Base-by-base conservation (phyloP, 2,113 vertebrate genomes). In the Piliocolobus tephrosceles region DNA sequence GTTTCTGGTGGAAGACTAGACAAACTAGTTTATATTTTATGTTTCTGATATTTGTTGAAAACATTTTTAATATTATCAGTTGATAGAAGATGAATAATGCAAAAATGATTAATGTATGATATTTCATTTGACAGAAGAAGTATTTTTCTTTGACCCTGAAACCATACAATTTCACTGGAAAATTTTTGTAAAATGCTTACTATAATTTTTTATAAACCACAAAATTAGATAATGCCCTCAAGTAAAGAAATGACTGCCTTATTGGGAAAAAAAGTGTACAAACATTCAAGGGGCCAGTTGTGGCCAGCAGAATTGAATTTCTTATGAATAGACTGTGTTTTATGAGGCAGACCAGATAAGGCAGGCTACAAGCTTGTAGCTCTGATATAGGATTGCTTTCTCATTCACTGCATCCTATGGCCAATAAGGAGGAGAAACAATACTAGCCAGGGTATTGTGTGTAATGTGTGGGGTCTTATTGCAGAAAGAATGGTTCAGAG, bases 301-400 rank as follows among this genome's bases (percentile, higher is more conserved):
- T 80, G 57, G 50, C 50, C 57, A 87, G 35, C n/a, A 95, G 85
- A 93, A 97, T 47, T 88, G 70, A 90, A 72, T 96, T 94, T 93
- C 88, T 91, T 92, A 43, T 88, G 79, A 94, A 91, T 78, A 86
- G 83, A 52, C 30, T 76, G 64, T 16, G 11, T 96, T 86, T 94
- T 58, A 83, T 84, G 25, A 85, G 86, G 91, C 79, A 68, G 40
- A 88, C 52, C 90, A 96, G 91, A 66, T 90, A 93, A 96, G 89
- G 75, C 83, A 45, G 89, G 38, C 86, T 3, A 0, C 4, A 20
- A 55, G 43, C 40, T 70, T 86, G 16, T 58, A 47, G 52, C 38
- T 86, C 87, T 91, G 91, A 89, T 47, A 32, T 0, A 88, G 50
- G 75, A 66, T 84, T 95, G 82, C 90, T 96, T 97, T 96, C 35